Evolutionary conservation across 2,888 invertebrate genomes (phyloP).

Genomic region (Fabriciana adippe): DNA sequence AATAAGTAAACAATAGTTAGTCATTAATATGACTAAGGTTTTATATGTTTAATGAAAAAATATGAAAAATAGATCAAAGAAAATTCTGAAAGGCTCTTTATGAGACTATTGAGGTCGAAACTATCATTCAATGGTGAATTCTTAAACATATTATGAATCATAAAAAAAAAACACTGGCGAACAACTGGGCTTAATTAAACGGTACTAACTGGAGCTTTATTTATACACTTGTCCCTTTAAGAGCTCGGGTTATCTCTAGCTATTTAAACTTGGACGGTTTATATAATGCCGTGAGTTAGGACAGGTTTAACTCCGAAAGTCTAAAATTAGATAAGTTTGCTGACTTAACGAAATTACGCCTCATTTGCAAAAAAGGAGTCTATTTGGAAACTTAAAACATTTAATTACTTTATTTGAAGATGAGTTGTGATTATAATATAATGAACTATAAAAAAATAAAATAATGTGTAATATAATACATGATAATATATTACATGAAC

Average conservation of each 20-base stretch:
- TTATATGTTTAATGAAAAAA: too few species aligned
- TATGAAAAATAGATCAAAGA: too few species aligned
- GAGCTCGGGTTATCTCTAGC: slow-evolving; percentile 25
- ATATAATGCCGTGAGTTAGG: slow-evolving; percentile 10
- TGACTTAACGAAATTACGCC: slow-evolving; percentile 2
- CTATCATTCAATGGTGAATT: not conserved
- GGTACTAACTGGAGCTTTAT: slow-evolving; percentile 23
- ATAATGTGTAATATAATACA: too few species aligned
- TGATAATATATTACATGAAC: too few species aligned
- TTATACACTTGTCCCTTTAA: slow-evolving; percentile 18
- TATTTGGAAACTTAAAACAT: not conserved
- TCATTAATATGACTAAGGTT: too few species aligned
- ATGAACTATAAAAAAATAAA: too few species aligned
- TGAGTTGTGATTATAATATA: too few species aligned
- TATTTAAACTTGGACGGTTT: slow-evolving; percentile 30
- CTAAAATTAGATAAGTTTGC: slow-evolving; percentile 24
- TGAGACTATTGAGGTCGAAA: too few species aligned
- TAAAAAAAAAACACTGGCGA: slow-evolving; percentile 11
- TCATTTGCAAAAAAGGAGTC: slow-evolving; percentile 5
- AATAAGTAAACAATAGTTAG: too few species aligned
- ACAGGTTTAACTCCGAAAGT: slow-evolving; percentile 21
- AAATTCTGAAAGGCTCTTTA: too few species aligned
- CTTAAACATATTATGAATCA: slow-evolving; percentile 2
- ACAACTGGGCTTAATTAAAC: not conserved
- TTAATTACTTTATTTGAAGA: too few species aligned